Conservation (phyloP, 2,797 vertebrate genomes). For the Bovichtus variegatus region DNA sequence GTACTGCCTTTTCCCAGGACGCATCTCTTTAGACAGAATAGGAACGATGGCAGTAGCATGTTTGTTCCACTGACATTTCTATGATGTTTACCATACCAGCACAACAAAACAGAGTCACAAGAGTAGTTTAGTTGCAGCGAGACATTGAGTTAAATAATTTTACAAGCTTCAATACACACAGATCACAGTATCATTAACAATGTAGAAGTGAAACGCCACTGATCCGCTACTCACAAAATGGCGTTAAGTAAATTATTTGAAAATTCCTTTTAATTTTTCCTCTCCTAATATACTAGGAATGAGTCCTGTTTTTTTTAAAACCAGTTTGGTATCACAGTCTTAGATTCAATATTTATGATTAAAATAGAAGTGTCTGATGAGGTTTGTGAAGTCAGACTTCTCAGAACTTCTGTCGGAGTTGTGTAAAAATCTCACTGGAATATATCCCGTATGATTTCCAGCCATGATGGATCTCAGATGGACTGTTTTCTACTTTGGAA, state of each 20-base stretch:
- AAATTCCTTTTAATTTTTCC: neutral
- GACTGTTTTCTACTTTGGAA: slow-evolving; percentile 11
- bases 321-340: neutral
- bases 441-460: slow-evolving; percentile 9
- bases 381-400: slow-evolving; percentile 5
- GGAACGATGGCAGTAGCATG: neutral
- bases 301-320: slow-evolving; percentile 15
- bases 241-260: neutral
- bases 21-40: slow-evolving; percentile 22
- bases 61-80: slow-evolving; percentile 25
- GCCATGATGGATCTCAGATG: neutral
- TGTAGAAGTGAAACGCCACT: neutral
- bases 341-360: slow-evolving; percentile 30
- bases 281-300: neutral
- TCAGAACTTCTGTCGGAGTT: slow-evolving; percentile 3
- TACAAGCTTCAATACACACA: slow-evolving; percentile 36
- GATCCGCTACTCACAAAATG: slow-evolving; percentile 10
- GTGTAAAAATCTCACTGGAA: slow-evolving; percentile 21
- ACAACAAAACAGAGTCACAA: slow-evolving; percentile 13
- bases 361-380: slow-evolving; percentile 10
- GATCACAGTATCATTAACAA: slow-evolving; percentile 34
- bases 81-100: slow-evolving; percentile 37
- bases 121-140: neutral
- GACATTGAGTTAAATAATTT: slow-evolving; percentile 19
- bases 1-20: slow-evolving; percentile 3